Base-by-base conservation (phyloP, 2,888 invertebrate genomes). In the Acronicta alni region DNA sequence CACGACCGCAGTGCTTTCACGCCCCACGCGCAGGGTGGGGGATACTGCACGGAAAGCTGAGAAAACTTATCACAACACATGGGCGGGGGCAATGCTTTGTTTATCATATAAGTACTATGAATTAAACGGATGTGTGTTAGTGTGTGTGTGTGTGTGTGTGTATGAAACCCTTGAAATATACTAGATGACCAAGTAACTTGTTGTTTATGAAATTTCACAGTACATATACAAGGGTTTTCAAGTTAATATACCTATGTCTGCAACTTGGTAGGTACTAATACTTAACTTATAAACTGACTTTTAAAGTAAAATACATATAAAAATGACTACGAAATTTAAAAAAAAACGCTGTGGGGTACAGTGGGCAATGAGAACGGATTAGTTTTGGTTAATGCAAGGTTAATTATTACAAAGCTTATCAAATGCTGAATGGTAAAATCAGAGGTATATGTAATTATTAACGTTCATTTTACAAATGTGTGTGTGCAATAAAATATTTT, bases 1-100 rank as follows among this genome's bases (percentile, higher is more conserved):
- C 89, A 87, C 86, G 87, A 79, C 79, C 87, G 86, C 87, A 63
- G 90, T 89, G 92, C 92, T 92, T 92, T 93, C 93, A 91, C 92
- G 91, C 89, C 90, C 88, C 87, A 81, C 82, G 83, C 80, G 80
- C 81, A 77, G 87, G 87, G 88, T 81, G 88, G 90, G 88, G 86
- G 87, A 85, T 72, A 79, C 72, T 67, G 77, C 83, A 83, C 90
- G 89, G 91, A 92, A 91, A 92, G 89, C 90, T 89, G 84, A 88
- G 90, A 86, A 89, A 91, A 89, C 75, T 84, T 83, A 71, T 61
- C 69, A 56, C 64, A 17, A 56, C 57, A 76, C 69, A 75, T 80
- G 76, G 80, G 82, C 82, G 80, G 81, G 80, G 81, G 75, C 73
- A 72, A 66, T 63, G 67, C 65, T 65, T 67, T 65, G 55, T 44